Percentiles rank a stretch among this genome's conserved stretches.
Evolutionary conservation across 2,888 invertebrate genomes (phyloP).

Genomic region (Acrocyrtus sp.): DNA sequence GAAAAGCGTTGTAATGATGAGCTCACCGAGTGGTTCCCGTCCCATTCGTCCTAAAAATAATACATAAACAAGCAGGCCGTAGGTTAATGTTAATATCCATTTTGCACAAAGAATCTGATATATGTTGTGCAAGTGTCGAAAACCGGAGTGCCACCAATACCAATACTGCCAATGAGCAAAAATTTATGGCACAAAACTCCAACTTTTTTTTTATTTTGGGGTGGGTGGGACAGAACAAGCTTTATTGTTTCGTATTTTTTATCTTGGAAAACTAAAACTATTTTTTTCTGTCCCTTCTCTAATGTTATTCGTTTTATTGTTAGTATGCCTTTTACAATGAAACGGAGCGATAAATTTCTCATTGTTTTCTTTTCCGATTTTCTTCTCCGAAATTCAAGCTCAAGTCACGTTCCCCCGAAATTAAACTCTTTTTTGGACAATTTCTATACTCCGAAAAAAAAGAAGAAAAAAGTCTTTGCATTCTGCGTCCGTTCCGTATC

Average conservation of each 20-base stretch:
- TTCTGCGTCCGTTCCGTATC: not conserved
- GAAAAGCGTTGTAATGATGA: slow-evolving; percentile 85
- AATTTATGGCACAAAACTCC: slow-evolving; percentile 20
- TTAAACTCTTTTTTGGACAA: slow-evolving; percentile 21
- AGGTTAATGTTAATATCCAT: slow-evolving; percentile 19
- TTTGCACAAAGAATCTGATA: not conserved
- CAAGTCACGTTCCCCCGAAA: slow-evolving; percentile 29
- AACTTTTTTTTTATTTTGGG: not conserved
- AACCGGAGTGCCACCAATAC: not conserved
- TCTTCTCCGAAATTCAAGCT: not conserved
- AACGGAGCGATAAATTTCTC: slow-evolving; percentile 30
- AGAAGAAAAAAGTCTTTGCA: not conserved
- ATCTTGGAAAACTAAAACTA: not conserved
- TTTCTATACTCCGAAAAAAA: not conserved
- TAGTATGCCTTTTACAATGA: not conserved
- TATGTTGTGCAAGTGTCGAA: not conserved
- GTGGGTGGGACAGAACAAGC: not conserved
- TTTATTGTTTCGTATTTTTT: too few relatives aligned
- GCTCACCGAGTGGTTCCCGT: slow-evolving; percentile 77
- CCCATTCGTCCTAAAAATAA: slow-evolving; percentile 72
- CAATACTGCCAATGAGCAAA: slow-evolving; percentile 5
- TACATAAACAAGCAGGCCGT: slow-evolving; percentile 12
- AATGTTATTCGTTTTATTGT: not conserved
- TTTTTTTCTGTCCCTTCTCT: not conserved
- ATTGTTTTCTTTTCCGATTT: slow-evolving; percentile 28